A percentile compares a stretch with the other conserved stretches of the same genome.
phyloP scores from a whole-genome alignment of 1,140 invertebrate species.

The Pachypeltis micranthus region DNA sequence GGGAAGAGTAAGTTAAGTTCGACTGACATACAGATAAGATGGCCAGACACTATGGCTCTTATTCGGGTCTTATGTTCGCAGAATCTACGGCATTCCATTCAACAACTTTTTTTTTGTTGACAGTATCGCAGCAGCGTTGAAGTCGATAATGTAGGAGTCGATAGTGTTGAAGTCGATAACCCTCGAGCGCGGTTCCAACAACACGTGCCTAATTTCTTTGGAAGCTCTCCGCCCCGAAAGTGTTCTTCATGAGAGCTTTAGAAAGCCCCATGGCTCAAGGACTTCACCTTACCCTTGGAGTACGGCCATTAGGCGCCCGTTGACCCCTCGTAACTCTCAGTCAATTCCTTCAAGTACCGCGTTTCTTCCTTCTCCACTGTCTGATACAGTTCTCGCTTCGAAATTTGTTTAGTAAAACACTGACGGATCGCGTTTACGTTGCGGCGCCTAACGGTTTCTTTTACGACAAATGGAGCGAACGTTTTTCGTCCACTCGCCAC shows the following conservation, averaged over 20 bases:
- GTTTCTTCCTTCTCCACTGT: not conserved
- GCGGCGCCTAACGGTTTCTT: too few species aligned
- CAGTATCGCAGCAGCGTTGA: not conserved
- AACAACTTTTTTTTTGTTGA: too few species aligned
- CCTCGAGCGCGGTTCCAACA: not conserved
- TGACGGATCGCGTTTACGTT: too few species aligned
- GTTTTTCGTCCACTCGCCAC: too few species aligned
- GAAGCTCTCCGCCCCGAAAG: not conserved
- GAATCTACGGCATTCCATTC: too few species aligned
- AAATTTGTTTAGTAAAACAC: too few species aligned
- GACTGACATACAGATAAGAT: too few species aligned
- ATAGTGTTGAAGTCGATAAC: not conserved
- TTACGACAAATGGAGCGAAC: too few species aligned
- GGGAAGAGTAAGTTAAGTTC: too few species aligned
- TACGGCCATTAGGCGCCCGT: not conserved
- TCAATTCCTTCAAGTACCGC: not conserved
- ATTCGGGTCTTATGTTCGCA: too few species aligned
- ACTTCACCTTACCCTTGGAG: not conserved
- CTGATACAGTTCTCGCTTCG: too few species aligned
- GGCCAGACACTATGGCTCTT: too few species aligned
- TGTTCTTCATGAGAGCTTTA: not conserved
- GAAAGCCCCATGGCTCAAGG: not conserved
- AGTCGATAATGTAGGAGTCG: not conserved
- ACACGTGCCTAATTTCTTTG: not conserved
- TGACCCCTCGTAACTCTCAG: not conserved